phyloP scores from a whole-genome alignment of 2,113 vertebrate species.

The Rhodinocichla rosea region DNA sequence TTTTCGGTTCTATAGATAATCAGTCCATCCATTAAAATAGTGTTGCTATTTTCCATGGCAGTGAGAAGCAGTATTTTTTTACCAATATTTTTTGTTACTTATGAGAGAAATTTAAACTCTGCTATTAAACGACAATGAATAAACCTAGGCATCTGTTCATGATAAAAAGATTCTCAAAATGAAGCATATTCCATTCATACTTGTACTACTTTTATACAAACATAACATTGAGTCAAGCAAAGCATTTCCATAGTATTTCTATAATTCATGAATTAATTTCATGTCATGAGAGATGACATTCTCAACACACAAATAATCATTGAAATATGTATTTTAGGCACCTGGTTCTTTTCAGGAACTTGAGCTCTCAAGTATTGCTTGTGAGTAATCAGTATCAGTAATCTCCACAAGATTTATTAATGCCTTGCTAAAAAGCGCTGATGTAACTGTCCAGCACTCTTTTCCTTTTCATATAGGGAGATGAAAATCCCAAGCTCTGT shows the following conservation, averaged over 20 bases:
- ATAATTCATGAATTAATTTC: background rate
- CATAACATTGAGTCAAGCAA: background rate
- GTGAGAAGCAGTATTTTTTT: background rate
- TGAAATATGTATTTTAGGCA: background rate
- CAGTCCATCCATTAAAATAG: background rate
- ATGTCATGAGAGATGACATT: background rate
- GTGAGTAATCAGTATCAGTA: background rate
- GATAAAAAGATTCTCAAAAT: background rate
- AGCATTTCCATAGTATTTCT: background rate
- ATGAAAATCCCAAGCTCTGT: background rate
- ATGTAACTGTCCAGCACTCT: background rate
- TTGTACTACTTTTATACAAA: background rate
- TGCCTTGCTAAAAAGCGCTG: constrained; percentile 18
- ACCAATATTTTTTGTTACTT: background rate
- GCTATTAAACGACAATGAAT: background rate
- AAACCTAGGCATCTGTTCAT: background rate
- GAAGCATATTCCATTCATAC: background rate
- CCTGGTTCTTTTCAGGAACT: background rate
- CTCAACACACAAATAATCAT: background rate
- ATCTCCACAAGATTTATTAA: constrained; percentile 40
- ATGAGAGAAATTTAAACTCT: background rate
- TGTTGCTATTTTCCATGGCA: background rate
- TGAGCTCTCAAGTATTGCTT: background rate
- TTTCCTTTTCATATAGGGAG: background rate
- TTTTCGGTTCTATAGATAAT: background rate